Base-by-base conservation (phyloP, 2,888 invertebrate species). In the Exephanes ischioxanthus region DNA sequence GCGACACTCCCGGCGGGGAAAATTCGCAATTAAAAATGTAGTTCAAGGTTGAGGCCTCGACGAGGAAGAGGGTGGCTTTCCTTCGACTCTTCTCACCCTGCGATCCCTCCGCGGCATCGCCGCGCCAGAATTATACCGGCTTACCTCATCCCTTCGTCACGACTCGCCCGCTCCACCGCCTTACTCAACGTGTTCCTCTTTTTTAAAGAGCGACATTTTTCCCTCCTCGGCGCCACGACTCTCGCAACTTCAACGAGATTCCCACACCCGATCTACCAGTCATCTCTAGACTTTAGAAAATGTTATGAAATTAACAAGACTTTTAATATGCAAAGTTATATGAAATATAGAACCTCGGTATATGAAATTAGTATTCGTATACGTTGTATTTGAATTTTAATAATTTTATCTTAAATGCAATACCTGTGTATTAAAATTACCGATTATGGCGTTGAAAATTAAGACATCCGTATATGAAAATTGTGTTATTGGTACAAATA, bases 21-120 rank as follows among this genome's bases (percentile, higher is more conserved):
- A 90, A 91, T 91, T 55, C 88, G 92, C 93, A 94, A 94, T 94
- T 94, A 94, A 93, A 94, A 94, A 94, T 93, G 92, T 94, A 94
- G 94, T 93, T 94, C 94, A 94, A 94, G 93, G 94, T 92, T 89
- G 88, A 86, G 83, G 83, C 84, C 82, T 80, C 82, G 72, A 45
- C 55, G 72, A 26, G 30, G 75, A 76, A 71, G 77, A 83, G 86
- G 85, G 80, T 80, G 73, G 53, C 83, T 80, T 79, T 83, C 76
- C 78, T 89, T 89, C 86, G 86, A 88, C 89, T 90, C 91, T 61
- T 33, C 90, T 86, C 77, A 87, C 80, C 88, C 86, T 82, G 84
- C 87, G 63, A 71, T 45, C 78, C 37, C 63, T 45, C 37, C 73
- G 37, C 45, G 48, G 37, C 68, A 66, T 61, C 48, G 26, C 26